A percentile compares a stretch with the other conserved stretches of the same genome.
These are phyloP conservation scores for Hestina assimilis DNA, from an alignment of 1,140 invertebrate genomes.

Conservation along the genomic window DNA sequence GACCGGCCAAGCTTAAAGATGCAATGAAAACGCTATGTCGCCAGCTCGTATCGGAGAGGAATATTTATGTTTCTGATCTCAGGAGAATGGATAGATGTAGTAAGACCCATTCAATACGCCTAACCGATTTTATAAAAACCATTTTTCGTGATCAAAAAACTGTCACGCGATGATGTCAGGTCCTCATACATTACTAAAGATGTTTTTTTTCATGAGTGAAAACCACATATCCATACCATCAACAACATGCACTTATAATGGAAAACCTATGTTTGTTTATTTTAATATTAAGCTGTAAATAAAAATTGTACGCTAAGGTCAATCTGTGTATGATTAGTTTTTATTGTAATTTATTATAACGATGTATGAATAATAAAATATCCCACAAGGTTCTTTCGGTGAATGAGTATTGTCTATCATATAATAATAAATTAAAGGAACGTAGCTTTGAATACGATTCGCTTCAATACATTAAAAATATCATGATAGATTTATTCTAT, in stretches of 20 bases:
- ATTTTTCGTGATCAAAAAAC: background rate
- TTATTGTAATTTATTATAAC: conserved; percentile 13
- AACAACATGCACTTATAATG: background rate
- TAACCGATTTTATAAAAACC: no score
- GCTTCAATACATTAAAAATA: no score
- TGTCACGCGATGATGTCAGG: conserved; percentile 9
- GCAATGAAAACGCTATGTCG: no score
- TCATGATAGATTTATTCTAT: no score
- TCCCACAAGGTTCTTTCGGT: conserved; percentile 9
- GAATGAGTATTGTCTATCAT: background rate
- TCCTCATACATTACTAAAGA: background rate
- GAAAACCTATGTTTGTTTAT: background rate
- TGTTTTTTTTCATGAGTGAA: background rate
- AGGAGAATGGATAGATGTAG: no score
- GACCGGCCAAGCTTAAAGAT: no score
- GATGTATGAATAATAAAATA: conserved; percentile 15
- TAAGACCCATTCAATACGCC: no score
- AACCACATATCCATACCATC: background rate
- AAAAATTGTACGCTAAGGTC: conserved; percentile 14
- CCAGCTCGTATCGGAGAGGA: no score
- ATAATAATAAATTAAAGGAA: background rate
- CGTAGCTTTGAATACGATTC: no score
- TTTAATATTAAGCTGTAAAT: background rate
- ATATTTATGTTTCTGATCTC: no score
- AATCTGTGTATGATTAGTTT: conserved; percentile 11